Evolutionary conservation across 2,888 invertebrate genomes (phyloP), one percentile per base, ranked within the genome.

Genomic region (Leucoma salicis): DNA sequence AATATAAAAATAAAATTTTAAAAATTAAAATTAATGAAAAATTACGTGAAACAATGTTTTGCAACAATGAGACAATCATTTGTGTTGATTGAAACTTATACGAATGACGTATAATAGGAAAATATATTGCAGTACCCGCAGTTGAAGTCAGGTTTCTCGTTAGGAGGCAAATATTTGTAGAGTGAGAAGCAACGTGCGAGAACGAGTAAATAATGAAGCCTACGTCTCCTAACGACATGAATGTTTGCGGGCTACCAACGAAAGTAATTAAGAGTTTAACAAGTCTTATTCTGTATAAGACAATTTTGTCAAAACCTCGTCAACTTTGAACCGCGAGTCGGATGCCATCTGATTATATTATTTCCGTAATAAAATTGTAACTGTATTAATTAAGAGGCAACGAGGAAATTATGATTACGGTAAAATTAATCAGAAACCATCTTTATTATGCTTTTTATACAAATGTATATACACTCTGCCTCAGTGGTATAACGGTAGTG

Each of bases 241-340:
- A 80, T 88, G 84, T 86, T 85, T 87, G 86, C 78, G 76, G 85
- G 80, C 78, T 73, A 75, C 85, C 82, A 67, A 58, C 71, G 74
- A 78, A 83, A 82, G 84, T 82, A 85, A 87, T 87, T 86, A 86
- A 80, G 81, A 83, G 75, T 82, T 83, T 71, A 81, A 78, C 82
- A 80, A 72, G 75, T 74, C 70, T 75, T 72, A 70, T n/a, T n/a
- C 63, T 57, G 60, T 74, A 74, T 74, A 77, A 78, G 70, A 78
- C 68, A 74, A 70, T 75, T 78, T 76, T 70, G 69, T 64, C 68
- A 73, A 73, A 76, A 75, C 66, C 60, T 63, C 55, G 45, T 51
- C 47, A 57, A 53, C 48, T 57, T 49, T 44, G 29, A 35, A 44
- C 50, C 53, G 13, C 48, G 51, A 50, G 53, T 57, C 42, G 38